Evolutionary conservation across 2,797 vertebrate species (phyloP).

Genomic region (Valencia hispanica): DNA sequence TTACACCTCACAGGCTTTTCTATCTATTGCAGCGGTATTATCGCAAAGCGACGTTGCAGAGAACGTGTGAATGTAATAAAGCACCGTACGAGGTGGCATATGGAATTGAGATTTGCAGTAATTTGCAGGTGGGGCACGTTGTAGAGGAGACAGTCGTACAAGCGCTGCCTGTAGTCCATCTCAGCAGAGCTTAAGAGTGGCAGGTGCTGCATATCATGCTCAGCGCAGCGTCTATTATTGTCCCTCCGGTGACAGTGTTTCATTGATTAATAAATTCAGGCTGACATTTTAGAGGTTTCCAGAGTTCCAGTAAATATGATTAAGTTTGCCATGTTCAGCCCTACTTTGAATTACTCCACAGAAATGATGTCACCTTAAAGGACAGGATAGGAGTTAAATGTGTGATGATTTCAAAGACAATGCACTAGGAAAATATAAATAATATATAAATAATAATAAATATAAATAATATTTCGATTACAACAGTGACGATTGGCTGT

Average conservation of each 20-base stretch:
- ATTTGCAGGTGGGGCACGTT: conserved; percentile 79
- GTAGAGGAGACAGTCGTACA: conserved; percentile 59
- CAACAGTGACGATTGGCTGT: background rate
- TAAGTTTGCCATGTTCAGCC: conserved; percentile 63
- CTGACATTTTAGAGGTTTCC: conserved; percentile 64
- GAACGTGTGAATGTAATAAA: conserved; percentile 77
- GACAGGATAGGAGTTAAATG: conserved; percentile 29
- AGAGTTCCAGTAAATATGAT: conserved; percentile 66
- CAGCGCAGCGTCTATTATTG: conserved; percentile 61
- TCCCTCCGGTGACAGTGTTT: conserved; percentile 68
- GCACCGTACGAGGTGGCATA: conserved; percentile 70
- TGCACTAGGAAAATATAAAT: conserved; percentile 3
- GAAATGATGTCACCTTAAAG: conserved; percentile 36
- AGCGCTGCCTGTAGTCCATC: conserved; percentile 67
- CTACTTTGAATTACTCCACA: conserved; percentile 40
- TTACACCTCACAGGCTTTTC: conserved; percentile 76
- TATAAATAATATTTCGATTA: conserved; percentile 18
- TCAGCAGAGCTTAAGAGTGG: conserved; percentile 71
- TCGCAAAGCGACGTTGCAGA: conserved; percentile 72
- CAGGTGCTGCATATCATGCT: conserved; percentile 76
- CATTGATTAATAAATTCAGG: conserved; percentile 67
- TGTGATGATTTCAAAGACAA: conserved; percentile 17
- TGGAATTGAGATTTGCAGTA: conserved; percentile 77
- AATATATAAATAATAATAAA: no score
- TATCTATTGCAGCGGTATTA: conserved; percentile 76